phyloP scores from a whole-genome alignment of 2,797 vertebrate genomes.

The Danio choprae region DNA sequence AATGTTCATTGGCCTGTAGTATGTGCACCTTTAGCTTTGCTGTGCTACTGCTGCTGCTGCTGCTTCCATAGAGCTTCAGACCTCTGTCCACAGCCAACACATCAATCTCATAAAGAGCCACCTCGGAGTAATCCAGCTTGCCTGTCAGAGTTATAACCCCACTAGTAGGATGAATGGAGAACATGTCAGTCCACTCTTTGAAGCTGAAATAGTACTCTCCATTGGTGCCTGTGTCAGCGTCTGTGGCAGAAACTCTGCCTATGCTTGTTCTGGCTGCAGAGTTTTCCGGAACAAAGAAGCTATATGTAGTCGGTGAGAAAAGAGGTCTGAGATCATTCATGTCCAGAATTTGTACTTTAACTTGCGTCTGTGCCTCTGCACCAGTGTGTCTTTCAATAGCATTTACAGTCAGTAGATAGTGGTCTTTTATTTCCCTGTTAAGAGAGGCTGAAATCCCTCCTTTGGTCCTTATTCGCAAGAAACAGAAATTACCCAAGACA shows the following conservation, averaged over 20 bases:
- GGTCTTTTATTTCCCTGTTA: constrained; percentile 86
- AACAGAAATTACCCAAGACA: constrained; percentile 85
- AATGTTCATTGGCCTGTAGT: constrained; percentile 81
- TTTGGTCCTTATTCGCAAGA: constrained; percentile 87
- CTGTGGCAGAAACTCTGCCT: constrained; percentile 82
- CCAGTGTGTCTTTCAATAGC: constrained; percentile 81
- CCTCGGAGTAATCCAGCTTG: constrained; percentile 79
- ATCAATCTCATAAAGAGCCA: constrained; percentile 81
- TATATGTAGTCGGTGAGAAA: constrained; percentile 86
- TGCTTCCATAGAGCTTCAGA: constrained; percentile 83
- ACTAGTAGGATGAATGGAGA: constrained; percentile 87
- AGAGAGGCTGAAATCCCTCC: constrained; percentile 86
- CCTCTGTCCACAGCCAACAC: constrained; percentile 86
- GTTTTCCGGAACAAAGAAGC: constrained; percentile 83
- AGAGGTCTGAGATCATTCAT: constrained; percentile 86
- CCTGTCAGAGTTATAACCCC: constrained; percentile 82
- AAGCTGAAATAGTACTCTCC: constrained; percentile 89
- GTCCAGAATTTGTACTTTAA: constrained; percentile 84
- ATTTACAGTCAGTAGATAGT: constrained; percentile 80
- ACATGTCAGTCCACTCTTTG: constrained; percentile 82
- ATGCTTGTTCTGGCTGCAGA: constrained; percentile 83
- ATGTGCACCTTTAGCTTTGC: constrained; percentile 80
- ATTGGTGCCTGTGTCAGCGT: constrained; percentile 87
- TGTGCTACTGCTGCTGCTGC: constrained; percentile 83
- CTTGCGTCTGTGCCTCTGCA: constrained; percentile 75